Evolutionary conservation across 2,888 invertebrate genomes (phyloP).

Genomic region (Leptinotarsa haldemani): DNA sequence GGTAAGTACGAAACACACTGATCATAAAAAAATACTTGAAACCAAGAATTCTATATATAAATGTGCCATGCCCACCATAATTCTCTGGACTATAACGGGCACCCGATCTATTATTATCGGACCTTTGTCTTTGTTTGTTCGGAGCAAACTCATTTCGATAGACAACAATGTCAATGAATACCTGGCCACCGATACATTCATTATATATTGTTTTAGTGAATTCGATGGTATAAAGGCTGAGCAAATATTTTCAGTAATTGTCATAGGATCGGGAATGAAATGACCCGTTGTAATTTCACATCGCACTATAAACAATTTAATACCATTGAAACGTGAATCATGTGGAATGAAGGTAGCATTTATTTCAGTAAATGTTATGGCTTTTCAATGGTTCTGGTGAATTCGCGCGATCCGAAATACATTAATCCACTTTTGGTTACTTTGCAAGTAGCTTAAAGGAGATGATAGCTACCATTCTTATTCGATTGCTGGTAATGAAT

Average conservation of each 20-base stretch:
- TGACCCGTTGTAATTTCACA: conserved; percentile 16
- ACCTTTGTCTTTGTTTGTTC: conserved; percentile 19
- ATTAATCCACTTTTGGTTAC: background rate
- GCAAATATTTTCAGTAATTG: conserved; percentile 17
- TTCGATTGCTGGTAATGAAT: too few relatives aligned
- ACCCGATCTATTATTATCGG: background rate
- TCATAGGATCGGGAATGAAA: conserved; percentile 16
- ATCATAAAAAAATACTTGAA: too few relatives aligned
- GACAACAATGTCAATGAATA: conserved; percentile 14
- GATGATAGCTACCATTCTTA: too few relatives aligned
- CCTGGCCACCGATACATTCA: conserved; percentile 7
- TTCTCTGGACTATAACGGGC: background rate
- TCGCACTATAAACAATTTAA: background rate
- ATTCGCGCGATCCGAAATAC: background rate
- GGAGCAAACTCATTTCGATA: conserved; percentile 27
- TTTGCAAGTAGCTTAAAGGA: background rate
- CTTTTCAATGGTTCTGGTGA: background rate
- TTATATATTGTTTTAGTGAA: conserved; percentile 13
- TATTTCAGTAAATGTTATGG: conserved; percentile 7
- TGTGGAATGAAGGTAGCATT: background rate
- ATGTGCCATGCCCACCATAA: too few relatives aligned
- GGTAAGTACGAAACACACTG: too few relatives aligned
- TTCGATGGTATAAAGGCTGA: conserved; percentile 8
- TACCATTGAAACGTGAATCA: background rate
- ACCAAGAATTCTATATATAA: too few relatives aligned